Conservation (phyloP, 2,888 invertebrate species). For the Conchocele bisecta region DNA sequence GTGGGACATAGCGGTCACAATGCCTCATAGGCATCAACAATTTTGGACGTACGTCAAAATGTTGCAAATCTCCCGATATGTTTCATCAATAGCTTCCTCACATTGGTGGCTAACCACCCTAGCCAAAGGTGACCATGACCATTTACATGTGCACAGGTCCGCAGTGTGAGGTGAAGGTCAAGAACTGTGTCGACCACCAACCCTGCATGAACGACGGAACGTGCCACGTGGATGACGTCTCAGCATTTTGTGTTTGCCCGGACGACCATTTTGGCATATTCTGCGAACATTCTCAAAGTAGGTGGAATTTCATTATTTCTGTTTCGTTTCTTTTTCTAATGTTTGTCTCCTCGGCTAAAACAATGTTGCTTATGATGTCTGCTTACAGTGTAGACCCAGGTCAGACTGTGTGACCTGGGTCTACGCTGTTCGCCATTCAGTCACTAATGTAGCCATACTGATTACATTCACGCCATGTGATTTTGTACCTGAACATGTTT, state of each 20-base stretch:
- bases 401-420: too few relatives aligned
- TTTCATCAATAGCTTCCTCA: too few relatives aligned
- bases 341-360: too few relatives aligned
- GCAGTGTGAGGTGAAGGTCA: slow-evolving; percentile 48
- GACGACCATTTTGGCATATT: slow-evolving; percentile 48
- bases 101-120: not conserved
- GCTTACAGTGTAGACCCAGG: too few relatives aligned
- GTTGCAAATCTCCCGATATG: too few relatives aligned
- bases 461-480: not conserved
- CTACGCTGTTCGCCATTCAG: too few relatives aligned
- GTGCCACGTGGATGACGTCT: slow-evolving; percentile 45
- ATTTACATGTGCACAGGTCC: slow-evolving; percentile 26
- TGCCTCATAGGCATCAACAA: too few relatives aligned
- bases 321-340: not conserved
- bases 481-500: too few relatives aligned
- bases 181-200: slow-evolving; percentile 52
- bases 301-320: slow-evolving; percentile 3
- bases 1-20: too few relatives aligned
- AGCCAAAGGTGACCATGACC: not conserved
- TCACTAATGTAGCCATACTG: too few relatives aligned
- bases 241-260: slow-evolving; percentile 51
- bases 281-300: slow-evolving; percentile 50
- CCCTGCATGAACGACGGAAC: slow-evolving; percentile 47
- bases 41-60: too few relatives aligned
- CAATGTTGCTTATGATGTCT: too few relatives aligned